These are phyloP conservation scores for Tragelaphus imberbis DNA, from an alignment of 2,113 vertebrate species.

Conservation along the genomic window DNA sequence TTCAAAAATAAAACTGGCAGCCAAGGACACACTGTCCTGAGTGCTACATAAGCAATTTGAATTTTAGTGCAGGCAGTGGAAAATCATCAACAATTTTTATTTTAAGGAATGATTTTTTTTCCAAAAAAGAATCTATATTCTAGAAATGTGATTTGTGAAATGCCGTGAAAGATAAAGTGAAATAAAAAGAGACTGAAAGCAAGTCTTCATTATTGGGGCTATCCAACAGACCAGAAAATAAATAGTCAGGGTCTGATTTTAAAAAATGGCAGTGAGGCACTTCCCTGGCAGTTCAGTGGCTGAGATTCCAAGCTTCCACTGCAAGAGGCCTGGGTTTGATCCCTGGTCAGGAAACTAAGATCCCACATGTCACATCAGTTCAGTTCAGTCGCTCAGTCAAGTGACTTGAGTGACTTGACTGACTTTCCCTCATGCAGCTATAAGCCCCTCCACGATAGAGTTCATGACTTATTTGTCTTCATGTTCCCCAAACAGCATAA, in stretches of 20 bases:
- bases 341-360: background rate
- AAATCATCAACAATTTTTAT: conserved; percentile 16
- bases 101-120: background rate
- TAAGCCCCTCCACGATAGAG: background rate
- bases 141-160: background rate
- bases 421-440: background rate
- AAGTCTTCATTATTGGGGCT: background rate
- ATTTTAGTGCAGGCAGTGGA: background rate
- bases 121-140: background rate
- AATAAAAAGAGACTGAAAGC: background rate
- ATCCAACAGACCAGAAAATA: background rate
- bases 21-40: background rate
- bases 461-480: background rate
- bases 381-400: background rate
- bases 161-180: background rate
- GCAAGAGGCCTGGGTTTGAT: background rate
- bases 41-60: background rate
- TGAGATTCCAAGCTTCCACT: background rate
- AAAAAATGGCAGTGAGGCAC: background rate
- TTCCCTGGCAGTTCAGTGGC: background rate
- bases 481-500: background rate
- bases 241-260: background rate
- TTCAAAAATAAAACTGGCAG: background rate
- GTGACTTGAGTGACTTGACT: background rate
- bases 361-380: background rate